Evolutionary conservation across 2,113 vertebrate genomes (phyloP).

Genomic region (Pelobates fuscus): DNA sequence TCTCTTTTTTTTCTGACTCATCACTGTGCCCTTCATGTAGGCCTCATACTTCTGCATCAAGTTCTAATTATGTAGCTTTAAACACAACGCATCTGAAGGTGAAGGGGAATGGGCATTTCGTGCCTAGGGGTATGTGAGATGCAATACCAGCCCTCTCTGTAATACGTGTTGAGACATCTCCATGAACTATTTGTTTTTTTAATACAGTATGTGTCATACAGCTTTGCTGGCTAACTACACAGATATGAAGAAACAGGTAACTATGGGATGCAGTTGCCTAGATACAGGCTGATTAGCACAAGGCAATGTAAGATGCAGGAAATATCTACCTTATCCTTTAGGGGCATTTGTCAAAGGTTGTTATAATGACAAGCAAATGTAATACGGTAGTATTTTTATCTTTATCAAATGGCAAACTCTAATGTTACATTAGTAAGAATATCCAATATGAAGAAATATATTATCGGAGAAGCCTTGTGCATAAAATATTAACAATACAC

Average conservation of each 20-base stretch:
- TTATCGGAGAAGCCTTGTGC: conserved; percentile 4
- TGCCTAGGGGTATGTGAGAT: not conserved
- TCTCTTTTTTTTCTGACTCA: not conserved
- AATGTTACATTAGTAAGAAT: conserved; percentile 31
- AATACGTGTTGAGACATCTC: conserved; percentile 21
- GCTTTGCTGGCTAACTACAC: conserved; percentile 46
- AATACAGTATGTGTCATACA: conserved; percentile 23
- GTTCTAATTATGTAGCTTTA: not conserved
- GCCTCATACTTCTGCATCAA: not conserved
- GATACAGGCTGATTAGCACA: conserved; percentile 62
- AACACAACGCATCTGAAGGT: not conserved
- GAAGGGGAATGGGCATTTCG: not conserved
- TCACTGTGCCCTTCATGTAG: not conserved
- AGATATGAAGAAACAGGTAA: conserved; percentile 58
- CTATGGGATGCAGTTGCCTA: conserved; percentile 61
- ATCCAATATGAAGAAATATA: conserved; percentile 23
- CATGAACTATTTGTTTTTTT: conserved; percentile 4
- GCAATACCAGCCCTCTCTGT: not conserved
- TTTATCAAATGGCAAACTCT: conserved; percentile 42
- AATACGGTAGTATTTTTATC: conserved; percentile 56
- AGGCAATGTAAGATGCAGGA: conserved; percentile 51
- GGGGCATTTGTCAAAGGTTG: conserved; percentile 60
- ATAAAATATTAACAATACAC: not conserved
- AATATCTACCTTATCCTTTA: conserved; percentile 64
- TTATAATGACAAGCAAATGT: conserved; percentile 60